Evolutionary conservation across 2,113 vertebrate genomes (phyloP).

Genomic region (Ondatra zibethicus): DNA sequence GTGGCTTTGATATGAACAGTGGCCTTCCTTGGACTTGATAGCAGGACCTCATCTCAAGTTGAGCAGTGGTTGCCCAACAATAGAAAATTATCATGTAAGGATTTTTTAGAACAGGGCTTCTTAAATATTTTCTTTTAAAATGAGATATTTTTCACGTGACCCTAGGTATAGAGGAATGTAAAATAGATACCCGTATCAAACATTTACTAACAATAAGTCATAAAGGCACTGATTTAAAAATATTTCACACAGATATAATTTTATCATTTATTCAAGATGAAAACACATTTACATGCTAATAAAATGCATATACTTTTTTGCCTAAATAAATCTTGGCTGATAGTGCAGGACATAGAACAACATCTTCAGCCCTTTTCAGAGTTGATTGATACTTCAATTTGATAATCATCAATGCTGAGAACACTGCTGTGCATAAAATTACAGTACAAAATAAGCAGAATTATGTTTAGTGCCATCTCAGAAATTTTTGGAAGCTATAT

Average conservation of each 20-base stretch:
- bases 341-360: not conserved
- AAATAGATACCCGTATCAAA: not conserved
- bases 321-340: not conserved
- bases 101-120: not conserved
- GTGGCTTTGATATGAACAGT: not conserved
- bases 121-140: not conserved
- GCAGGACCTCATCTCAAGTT: not conserved
- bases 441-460: not conserved
- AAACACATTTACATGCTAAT: not conserved
- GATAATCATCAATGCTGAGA: not conserved
- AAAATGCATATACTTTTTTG: not conserved
- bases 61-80: not conserved
- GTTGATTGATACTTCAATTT: not conserved
- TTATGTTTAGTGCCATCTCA: not conserved
- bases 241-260: not conserved
- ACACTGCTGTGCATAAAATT: not conserved
- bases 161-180: not conserved
- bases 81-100: not conserved
- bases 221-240: not conserved
- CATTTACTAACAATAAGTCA: not conserved
- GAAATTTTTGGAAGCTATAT: not conserved
- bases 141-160: not conserved
- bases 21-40: not conserved
- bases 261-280: not conserved
- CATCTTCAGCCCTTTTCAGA: not conserved